A percentile compares a stretch with the other conserved stretches of the same genome.
Conservation (phyloP, 1,140 invertebrate genomes). For the Scaptomyza hsui region DNA sequence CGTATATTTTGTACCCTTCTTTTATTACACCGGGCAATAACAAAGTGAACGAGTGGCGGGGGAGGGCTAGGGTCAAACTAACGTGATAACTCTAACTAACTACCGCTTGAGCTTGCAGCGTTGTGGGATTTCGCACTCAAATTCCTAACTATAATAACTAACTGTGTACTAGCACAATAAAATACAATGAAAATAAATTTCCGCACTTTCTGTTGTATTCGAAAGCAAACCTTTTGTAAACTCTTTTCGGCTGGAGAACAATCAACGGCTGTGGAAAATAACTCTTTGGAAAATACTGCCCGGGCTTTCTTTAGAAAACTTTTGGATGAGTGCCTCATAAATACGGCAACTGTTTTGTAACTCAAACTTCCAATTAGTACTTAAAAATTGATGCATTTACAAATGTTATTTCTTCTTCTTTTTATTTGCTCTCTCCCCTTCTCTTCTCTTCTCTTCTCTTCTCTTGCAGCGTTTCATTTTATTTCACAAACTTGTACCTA, state of each 20-base stretch:
- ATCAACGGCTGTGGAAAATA: neutral
- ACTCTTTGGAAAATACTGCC: neutral
- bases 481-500: slow-evolving; percentile 18
- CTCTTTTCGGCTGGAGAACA: neutral
- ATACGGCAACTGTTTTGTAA: slow-evolving; percentile 10
- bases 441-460: neutral
- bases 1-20: neutral
- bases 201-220: neutral
- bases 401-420: slow-evolving; percentile 18
- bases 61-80: neutral
- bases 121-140: neutral
- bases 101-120: neutral
- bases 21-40: neutral
- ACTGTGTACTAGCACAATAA: neutral
- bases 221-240: slow-evolving; percentile 8
- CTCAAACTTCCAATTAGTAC: slow-evolving; percentile 36
- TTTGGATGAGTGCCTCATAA: slow-evolving; percentile 15
- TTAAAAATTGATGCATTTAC: slow-evolving; percentile 45
- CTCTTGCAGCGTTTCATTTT: slow-evolving; percentile 17
- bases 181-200: slow-evolving; percentile 5
- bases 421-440: neutral
- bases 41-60: neutral
- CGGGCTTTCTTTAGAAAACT: slow-evolving; percentile 6
- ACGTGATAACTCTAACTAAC: neutral
- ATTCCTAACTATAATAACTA: neutral